Evolutionary conservation across 2,888 invertebrate species (phyloP), one percentile per base, ranked within the genome.

Genomic region (Drosophila koepferae): DNA sequence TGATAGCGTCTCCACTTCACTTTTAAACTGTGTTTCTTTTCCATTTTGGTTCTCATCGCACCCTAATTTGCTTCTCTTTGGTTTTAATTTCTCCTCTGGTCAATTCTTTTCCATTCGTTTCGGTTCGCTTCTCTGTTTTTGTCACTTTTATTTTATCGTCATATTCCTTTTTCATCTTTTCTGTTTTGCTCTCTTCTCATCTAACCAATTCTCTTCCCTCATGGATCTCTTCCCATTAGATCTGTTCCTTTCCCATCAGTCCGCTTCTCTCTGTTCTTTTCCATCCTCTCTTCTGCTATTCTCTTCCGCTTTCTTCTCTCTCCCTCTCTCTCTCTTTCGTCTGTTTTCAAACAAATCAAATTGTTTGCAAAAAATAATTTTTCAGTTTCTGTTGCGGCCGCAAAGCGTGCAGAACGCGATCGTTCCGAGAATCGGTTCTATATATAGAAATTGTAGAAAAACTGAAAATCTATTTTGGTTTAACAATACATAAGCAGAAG

Each of bases 381-480:
- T 71, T 89, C 81, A 90, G 85, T 85, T 59, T 49, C 63, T 62
- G 9, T 54, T 65, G 74, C 60, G 83, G 67, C 67, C 66, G 55
- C 69, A 28, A 54, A 63, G 65, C 53, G 70, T 38, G 53, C 63
- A 67, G 70, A 73, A 46, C 74, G 62, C 43, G 28, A 41, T 41
- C 46, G 49, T 28, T 46, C 53, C 49, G 12, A 31, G 18, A 41
- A 20, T 43, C 40, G 10, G 34, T 31, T 63, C 72, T 69, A 72
- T 71, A 72, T 80, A 80, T 88, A 90, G 90, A 78, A 78, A 63
- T 28, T 55, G n/a, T 10, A 49, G 18, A 31, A 31, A 31, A 49
- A 18, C 54, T 63, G 72, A 49, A 63, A 76, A 73, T 79, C 77
- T 90, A 86, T 88, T 88, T 88, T 59, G 64, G 75, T 56, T 55